phyloP scores from a whole-genome alignment of 2,888 invertebrate species.

The Drosophila sordidula region DNA sequence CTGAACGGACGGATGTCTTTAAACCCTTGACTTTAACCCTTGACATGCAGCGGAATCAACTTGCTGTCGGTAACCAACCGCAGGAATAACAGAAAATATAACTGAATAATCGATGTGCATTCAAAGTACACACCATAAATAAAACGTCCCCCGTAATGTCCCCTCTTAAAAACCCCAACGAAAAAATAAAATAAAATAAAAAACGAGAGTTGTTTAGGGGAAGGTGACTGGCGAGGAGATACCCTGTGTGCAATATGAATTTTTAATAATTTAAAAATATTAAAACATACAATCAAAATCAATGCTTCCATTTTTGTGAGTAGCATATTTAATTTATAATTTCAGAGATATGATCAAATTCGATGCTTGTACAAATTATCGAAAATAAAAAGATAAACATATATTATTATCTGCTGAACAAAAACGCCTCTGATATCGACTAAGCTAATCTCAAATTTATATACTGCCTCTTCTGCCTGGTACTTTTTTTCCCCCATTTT shows the following conservation, averaged over 20 bases:
- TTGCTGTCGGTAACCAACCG: conserved; percentile 47
- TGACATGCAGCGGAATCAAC: conserved; percentile 24
- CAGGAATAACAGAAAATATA: conserved; percentile 28
- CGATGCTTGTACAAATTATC: too few relatives aligned
- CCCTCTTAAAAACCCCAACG: conserved; percentile 7
- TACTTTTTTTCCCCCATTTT: background rate
- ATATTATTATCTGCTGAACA: too few relatives aligned
- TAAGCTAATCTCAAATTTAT: too few relatives aligned
- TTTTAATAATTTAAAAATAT: too few relatives aligned
- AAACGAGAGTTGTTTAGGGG: background rate
- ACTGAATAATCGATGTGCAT: conserved; percentile 57
- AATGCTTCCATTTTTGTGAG: too few relatives aligned
- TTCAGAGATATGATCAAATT: too few relatives aligned
- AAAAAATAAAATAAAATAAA: conserved; percentile 22
- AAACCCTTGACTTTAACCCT: conserved; percentile 79
- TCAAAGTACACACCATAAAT: conserved; percentile 71
- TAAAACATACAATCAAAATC: too few relatives aligned
- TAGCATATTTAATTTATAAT: too few relatives aligned
- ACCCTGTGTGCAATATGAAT: conserved; percentile 2
- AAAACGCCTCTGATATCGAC: too few relatives aligned
- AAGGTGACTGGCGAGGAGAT: background rate
- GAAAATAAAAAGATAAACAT: too few relatives aligned
- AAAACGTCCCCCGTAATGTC: conserved; percentile 32
- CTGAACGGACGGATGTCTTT: conserved; percentile 40
- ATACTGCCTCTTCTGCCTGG: too few relatives aligned